Conservation (phyloP, 2,888 invertebrate species). For the Hemicrepidius hirtus region DNA sequence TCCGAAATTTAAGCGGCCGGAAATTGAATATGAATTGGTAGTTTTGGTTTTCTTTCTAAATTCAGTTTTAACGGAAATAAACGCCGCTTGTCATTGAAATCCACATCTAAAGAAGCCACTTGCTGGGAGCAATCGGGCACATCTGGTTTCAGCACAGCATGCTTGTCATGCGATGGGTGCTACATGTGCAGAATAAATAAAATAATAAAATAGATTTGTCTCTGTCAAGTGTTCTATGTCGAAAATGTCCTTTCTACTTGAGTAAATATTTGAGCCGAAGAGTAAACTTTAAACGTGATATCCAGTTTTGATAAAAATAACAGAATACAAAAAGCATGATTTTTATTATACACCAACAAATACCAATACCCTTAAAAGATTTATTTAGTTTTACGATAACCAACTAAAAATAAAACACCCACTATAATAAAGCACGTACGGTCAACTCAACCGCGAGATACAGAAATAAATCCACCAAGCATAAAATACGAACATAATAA, state of each 20-base stretch:
- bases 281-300: conserved; percentile 30
- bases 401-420: not conserved
- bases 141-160: conserved; percentile 58
- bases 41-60: conserved; percentile 2
- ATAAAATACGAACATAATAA: not conserved
- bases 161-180: conserved; percentile 55
- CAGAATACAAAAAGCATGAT: not conserved
- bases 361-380: conserved; percentile 27
- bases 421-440: too few relatives aligned
- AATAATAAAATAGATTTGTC: conserved; percentile 63
- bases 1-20: not conserved
- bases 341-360: conserved; percentile 1
- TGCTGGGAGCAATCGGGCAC: conserved; percentile 56
- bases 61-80: conserved; percentile 36
- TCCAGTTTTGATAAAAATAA: conserved; percentile 13
- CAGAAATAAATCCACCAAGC: not conserved
- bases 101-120: conserved; percentile 52
- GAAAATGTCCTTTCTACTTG: conserved; percentile 51
- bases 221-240: conserved; percentile 57
- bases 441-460: too few relatives aligned
- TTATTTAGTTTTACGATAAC: conserved; percentile 27
- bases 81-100: conserved; percentile 55
- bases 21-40: conserved; percentile 21
- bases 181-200: conserved; percentile 61
- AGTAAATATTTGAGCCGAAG: conserved; percentile 41